Percentiles rank a stretch among this genome's conserved stretches.
Conservation (phyloP, 1,140 invertebrate species). For the Samia ricini region DNA sequence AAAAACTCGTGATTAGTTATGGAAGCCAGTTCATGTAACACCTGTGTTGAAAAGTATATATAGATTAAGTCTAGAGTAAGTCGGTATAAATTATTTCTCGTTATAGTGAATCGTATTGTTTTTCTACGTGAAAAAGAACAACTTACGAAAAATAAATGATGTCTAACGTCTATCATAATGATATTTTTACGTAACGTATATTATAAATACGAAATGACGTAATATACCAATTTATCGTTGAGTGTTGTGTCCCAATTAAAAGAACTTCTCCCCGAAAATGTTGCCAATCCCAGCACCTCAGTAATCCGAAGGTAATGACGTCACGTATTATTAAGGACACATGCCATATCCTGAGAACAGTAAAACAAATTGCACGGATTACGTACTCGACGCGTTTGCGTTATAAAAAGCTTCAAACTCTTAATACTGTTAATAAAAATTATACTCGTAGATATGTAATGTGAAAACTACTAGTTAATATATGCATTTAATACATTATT, state of each 20-base stretch:
- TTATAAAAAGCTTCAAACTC: slow-evolving; percentile 43
- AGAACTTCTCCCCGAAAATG: slow-evolving; percentile 1
- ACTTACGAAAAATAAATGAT: too few species aligned
- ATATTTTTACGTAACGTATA: background rate
- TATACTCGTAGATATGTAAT: background rate
- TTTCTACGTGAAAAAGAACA: too few species aligned
- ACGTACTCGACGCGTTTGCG: slow-evolving; percentile 30
- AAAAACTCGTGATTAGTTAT: too few species aligned
- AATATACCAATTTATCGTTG: background rate
- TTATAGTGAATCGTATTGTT: too few species aligned
- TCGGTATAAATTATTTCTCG: too few species aligned
- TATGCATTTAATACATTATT: too few species aligned
- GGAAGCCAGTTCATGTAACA: too few species aligned
- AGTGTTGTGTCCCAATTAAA: slow-evolving; percentile 10
- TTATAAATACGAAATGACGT: background rate
- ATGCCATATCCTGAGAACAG: slow-evolving; percentile 37
- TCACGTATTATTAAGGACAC: slow-evolving; percentile 50
- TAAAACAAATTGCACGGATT: slow-evolving; percentile 54
- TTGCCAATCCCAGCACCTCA: slow-evolving; percentile 12
- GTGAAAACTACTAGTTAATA: too few species aligned
- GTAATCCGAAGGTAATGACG: slow-evolving; percentile 46
- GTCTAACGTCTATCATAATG: background rate
- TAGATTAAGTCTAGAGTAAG: too few species aligned
- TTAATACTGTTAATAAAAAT: slow-evolving; percentile 23
- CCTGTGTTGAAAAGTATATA: too few species aligned